phyloP scores from a whole-genome alignment of 2,888 invertebrate genomes.

The Leucophenga maculata region DNA sequence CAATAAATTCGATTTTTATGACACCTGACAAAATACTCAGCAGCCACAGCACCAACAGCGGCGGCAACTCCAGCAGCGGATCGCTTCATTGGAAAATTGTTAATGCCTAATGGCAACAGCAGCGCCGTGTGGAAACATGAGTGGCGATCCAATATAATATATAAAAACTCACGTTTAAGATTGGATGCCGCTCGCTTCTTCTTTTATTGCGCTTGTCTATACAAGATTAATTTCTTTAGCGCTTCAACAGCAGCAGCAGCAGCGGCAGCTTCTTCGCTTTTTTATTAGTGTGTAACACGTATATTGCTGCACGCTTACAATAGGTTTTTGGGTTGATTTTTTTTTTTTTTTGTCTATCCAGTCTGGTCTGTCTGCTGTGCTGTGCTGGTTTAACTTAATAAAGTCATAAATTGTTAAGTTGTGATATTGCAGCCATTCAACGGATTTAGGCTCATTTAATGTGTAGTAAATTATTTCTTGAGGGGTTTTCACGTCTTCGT shows the following conservation, averaged over 20 bases:
- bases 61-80: conserved; percentile 22
- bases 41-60: conserved; percentile 36
- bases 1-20: conserved; percentile 70
- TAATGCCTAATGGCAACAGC: conserved; percentile 17
- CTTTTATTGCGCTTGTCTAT: conserved; percentile 64
- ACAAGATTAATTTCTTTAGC: conserved; percentile 62
- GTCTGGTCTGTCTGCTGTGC: too few species aligned
- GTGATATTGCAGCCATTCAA: conserved; percentile 21
- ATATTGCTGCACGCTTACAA: not conserved
- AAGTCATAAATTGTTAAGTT: conserved; percentile 31
- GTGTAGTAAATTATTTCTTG: conserved; percentile 12
- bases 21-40: conserved; percentile 70
- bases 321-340: not conserved
- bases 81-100: conserved; percentile 19
- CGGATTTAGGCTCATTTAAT: conserved; percentile 19
- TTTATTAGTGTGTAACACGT: not conserved
- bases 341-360: not conserved
- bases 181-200: not conserved
- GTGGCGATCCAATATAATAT: conserved; percentile 4
- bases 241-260: not conserved
- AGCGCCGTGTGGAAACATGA: not conserved
- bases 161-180: not conserved
- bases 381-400: conserved; percentile 20
- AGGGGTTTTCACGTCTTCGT: not conserved
- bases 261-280: not conserved